These are phyloP conservation scores for Gopherus flavomarginatus DNA, from an alignment of 2,113 vertebrate genomes.

Conservation along the genomic window DNA sequence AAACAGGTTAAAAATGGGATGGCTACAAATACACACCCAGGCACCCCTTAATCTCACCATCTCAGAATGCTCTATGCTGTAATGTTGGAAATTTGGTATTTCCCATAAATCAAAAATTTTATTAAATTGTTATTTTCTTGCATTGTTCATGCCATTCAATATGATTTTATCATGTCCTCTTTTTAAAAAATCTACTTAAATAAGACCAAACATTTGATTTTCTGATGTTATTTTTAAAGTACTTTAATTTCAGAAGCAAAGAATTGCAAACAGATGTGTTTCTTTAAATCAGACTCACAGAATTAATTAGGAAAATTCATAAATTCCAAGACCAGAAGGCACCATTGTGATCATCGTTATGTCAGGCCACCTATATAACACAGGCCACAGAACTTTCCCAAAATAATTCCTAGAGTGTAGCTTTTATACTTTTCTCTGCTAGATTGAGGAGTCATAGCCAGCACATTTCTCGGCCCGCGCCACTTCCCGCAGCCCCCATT, in stretches of 20 bases:
- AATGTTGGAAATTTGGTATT: background rate
- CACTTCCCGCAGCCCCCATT: no score
- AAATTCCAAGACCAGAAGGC: no score
- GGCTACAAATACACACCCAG: background rate
- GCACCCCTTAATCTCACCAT: slow-evolving; percentile 15
- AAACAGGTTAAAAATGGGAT: no score
- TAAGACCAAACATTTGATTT: background rate
- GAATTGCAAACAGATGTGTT: background rate
- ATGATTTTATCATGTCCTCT: background rate
- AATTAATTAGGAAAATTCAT: background rate
- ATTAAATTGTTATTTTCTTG: background rate
- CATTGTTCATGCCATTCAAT: background rate
- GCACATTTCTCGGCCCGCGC: no score
- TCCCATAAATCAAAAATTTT: slow-evolving; percentile 14
- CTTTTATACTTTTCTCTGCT: no score
- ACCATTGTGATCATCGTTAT: no score
- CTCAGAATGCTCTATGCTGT: background rate
- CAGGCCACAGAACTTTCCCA: no score
- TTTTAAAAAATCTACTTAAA: no score
- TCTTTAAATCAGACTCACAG: background rate
- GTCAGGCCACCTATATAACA: no score
- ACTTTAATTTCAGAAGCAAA: no score
- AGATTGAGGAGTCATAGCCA: no score
- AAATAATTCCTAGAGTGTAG: no score
- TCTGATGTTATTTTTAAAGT: background rate